Evolutionary conservation across 2,113 vertebrate genomes (phyloP).

Genomic region (Cinclus cinclus): DNA sequence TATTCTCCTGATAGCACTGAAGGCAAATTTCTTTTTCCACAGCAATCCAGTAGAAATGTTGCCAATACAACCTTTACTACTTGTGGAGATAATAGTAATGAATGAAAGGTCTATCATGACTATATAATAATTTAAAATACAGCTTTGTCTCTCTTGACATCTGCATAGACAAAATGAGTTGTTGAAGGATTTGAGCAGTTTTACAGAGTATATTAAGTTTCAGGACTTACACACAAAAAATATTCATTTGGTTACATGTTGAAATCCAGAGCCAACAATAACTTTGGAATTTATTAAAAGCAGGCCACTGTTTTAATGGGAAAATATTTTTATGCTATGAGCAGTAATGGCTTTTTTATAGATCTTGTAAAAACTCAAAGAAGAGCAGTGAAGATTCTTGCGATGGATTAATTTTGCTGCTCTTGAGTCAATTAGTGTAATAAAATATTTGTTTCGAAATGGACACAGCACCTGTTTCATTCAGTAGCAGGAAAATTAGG

Average conservation of each 20-base stretch:
- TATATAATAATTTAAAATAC: conserved; percentile 21
- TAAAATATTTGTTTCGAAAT: conserved; percentile 20
- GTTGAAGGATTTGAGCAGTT: conserved; percentile 66
- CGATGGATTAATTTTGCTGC: conserved; percentile 5
- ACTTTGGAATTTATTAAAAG: conserved; percentile 72
- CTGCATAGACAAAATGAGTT: conserved; percentile 56
- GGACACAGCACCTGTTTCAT: conserved; percentile 8
- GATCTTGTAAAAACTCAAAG: conserved; percentile 41
- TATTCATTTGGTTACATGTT: conserved; percentile 64
- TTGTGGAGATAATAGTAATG: conserved; percentile 16
- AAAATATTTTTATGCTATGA: conserved; percentile 69
- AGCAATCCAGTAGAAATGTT: not conserved
- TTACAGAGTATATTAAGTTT: conserved; percentile 67
- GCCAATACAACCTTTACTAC: not conserved
- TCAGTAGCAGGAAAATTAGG: not conserved
- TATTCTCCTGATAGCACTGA: not conserved
- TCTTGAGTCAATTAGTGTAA: not conserved
- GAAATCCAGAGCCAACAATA: conserved; percentile 67
- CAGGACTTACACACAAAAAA: conserved; percentile 63
- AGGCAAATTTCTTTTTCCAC: not conserved
- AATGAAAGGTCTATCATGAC: conserved; percentile 5
- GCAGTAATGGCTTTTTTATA: conserved; percentile 54
- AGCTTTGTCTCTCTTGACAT: conserved; percentile 52
- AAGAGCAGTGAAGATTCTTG: conserved; percentile 29
- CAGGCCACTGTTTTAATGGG: conserved; percentile 69